A percentile compares a stretch with the other conserved stretches of the same genome.
phyloP scores from a whole-genome alignment of 2,888 invertebrate genomes.

The Morpho helenor region DNA sequence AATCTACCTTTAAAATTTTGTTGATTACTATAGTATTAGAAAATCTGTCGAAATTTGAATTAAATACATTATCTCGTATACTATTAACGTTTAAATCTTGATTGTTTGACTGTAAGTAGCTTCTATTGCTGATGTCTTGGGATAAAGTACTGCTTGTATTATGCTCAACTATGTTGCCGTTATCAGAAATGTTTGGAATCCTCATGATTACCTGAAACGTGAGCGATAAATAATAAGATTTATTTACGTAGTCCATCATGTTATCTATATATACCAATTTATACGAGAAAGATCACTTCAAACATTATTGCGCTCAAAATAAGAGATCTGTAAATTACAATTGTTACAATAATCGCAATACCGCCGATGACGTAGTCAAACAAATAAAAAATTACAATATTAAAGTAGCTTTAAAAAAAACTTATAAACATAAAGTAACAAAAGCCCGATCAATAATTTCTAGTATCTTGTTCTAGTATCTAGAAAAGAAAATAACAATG shows the following conservation, averaged over 20 bases:
- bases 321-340: no score
- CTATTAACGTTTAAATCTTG: constrained; percentile 38
- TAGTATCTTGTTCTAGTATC: background rate
- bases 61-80: constrained; percentile 32
- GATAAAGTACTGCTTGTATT: constrained; percentile 35
- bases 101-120: constrained; percentile 28
- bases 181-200: constrained; percentile 53
- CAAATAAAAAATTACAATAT: no score
- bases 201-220: constrained; percentile 64
- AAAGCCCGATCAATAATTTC: no score
- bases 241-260: no score
- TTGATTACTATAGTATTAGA: constrained; percentile 11
- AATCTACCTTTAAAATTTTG: constrained; percentile 6
- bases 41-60: constrained; percentile 11
- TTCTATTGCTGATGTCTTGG: constrained; percentile 28
- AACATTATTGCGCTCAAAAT: no score
- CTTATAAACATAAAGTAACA: no score
- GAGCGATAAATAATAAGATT: constrained; percentile 3
- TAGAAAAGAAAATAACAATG: constrained; percentile 4
- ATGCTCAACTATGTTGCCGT: constrained; percentile 53
- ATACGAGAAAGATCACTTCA: no score
- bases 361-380: no score
- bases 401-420: no score
- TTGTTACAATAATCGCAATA: no score
- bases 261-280: no score